A percentile compares a stretch with the other conserved stretches of the same genome.
phyloP scores from a whole-genome alignment of 2,113 vertebrate species.

The Callithrix jacchus region DNA sequence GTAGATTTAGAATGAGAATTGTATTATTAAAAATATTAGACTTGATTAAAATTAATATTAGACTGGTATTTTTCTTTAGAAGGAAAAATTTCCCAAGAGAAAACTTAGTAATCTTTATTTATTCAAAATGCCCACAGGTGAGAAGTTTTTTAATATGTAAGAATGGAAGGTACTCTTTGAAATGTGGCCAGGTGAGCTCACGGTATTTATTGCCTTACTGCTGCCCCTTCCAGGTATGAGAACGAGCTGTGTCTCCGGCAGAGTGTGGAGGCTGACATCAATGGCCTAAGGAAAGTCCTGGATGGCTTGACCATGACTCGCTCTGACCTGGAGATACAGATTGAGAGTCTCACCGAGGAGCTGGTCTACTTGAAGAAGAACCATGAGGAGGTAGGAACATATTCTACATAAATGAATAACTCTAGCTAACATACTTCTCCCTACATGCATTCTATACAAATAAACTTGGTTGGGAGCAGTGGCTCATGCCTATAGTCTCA shows the following conservation, averaged over 20 bases:
- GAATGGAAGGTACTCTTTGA: background rate
- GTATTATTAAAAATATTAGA: background rate
- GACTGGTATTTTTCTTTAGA: background rate
- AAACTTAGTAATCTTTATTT: background rate
- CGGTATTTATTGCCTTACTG: background rate
- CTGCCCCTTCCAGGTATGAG: constrained; percentile 74
- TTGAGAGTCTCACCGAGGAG: constrained; percentile 70
- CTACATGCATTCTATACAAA: background rate
- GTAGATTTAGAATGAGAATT: background rate
- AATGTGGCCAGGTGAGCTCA: fast-evolving
- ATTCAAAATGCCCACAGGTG: background rate
- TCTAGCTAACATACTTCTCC: background rate
- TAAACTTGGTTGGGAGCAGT: too few species aligned
- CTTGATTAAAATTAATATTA: background rate
- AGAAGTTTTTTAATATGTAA: background rate
- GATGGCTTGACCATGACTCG: constrained; percentile 76
- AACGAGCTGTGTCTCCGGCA: constrained; percentile 76
- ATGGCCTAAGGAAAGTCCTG: constrained; percentile 77
- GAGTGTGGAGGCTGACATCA: constrained; percentile 75
- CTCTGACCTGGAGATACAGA: constrained; percentile 74
- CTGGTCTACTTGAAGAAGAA: constrained; percentile 80
- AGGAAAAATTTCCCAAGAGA: background rate
- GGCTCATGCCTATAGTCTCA: too few species aligned
- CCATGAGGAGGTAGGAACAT: constrained; percentile 78
- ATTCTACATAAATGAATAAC: fast-evolving